Percentiles rank a stretch among this genome's conserved stretches.
These are phyloP conservation scores for Cyphomyrmex costatus DNA, from an alignment of 1,140 invertebrate genomes.

Conservation along the genomic window DNA sequence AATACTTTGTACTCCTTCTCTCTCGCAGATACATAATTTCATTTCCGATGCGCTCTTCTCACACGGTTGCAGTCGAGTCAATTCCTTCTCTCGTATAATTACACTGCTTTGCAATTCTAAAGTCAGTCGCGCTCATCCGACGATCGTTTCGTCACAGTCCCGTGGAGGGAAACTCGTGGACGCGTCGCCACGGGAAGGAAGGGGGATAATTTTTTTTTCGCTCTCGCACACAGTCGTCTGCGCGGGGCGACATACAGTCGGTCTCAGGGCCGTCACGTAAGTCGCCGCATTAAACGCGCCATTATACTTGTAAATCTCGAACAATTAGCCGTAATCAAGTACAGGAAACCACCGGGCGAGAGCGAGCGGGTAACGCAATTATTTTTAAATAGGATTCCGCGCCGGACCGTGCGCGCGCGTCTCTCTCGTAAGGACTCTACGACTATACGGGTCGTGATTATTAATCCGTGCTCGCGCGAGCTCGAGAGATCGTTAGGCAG, in stretches of 20 bases:
- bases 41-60: conserved; percentile 23
- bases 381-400: conserved; percentile 85
- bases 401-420: conserved; percentile 63
- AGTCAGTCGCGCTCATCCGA: conserved; percentile 52
- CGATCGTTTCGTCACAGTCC: conserved; percentile 58
- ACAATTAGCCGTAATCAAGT: conserved; percentile 86
- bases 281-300: conserved; percentile 81
- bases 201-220: conserved; percentile 63
- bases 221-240: conserved; percentile 52
- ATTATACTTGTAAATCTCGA: conserved; percentile 87
- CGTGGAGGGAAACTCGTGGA: conserved; percentile 56
- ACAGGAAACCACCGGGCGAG: conserved; percentile 83
- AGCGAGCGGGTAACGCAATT: conserved; percentile 83
- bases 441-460: conserved; percentile 79
- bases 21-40: conserved; percentile 27
- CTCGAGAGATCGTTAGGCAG: conserved; percentile 76
- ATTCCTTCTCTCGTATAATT: conserved; percentile 52
- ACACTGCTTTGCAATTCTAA: conserved; percentile 59
- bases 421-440: conserved; percentile 73
- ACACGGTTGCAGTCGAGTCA: conserved; percentile 5
- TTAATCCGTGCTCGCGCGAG: conserved; percentile 81
- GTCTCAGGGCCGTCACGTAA: conserved; percentile 81
- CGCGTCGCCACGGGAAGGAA: conserved; percentile 48
- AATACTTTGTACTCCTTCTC: not conserved
- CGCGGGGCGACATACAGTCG: conserved; percentile 60